Base-by-base conservation (phyloP, 2,113 vertebrate species). In the Lepus americanus region DNA sequence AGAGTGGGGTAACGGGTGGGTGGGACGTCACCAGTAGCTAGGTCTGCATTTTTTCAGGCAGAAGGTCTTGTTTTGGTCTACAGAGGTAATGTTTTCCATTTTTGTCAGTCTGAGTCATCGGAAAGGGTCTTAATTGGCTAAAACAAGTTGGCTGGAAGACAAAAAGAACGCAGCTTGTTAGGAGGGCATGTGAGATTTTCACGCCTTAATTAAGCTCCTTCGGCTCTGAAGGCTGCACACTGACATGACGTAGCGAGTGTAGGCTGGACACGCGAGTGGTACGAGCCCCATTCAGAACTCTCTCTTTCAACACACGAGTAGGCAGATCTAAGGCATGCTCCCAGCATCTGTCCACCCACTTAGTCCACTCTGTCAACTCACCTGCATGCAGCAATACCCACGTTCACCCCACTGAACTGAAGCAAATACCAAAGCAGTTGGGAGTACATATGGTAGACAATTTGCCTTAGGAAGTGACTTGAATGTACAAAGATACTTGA, bases 381-480 rank as follows among this genome's bases (percentile, higher is more conserved):
- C 98, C 97, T 98, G 98, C 98, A 98, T 98, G 98, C 97, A 74
- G 97, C 87, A 98, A 98, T 97, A 98, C 97, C 96, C 96, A 97
- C 88, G 97, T 97, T 98, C 97, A 98, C 97, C 98, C 97, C 25
- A 1, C 95, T 98, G 98, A 98, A 98, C 98, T 97, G 97, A 98
- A 98, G 98, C 98, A 98, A 98, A 98, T 98, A 99, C 99, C 99
- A 99, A 99, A 99, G 98, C 98, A 33, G 97, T 98, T 81, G 95
- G 98, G 98, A 98, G 97, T 98, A 98, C 95, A 98, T 95, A 97
- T 22, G 98, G 98, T 98, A 98, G 98, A 98, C 98, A 98, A 98
- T 98, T 98, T 99, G 99, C 99, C 99, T 99, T 99, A 99, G 99
- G 98, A 98, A 98, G 98, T 99, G 97, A 99, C 98, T 98, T 99